phyloP scores from a whole-genome alignment of 2,797 vertebrate species.

The Pangasius sanitwongsei region DNA sequence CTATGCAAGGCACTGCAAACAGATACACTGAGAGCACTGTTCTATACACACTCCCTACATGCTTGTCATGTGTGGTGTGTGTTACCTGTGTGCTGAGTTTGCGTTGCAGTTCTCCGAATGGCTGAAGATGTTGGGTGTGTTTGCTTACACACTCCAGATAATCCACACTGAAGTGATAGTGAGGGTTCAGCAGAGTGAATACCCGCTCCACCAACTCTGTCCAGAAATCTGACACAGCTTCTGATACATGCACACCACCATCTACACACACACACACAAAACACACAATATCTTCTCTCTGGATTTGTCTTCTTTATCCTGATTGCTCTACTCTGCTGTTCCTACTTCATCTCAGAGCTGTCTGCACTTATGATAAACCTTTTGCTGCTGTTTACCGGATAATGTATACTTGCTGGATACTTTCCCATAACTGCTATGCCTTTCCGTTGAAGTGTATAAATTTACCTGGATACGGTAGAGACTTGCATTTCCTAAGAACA shows the following conservation, averaged over 20 bases:
- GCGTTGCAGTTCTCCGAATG: slow-evolving; percentile 87
- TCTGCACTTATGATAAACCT: background rate
- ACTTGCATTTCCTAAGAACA: background rate
- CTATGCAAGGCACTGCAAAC: background rate
- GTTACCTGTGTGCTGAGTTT: slow-evolving; percentile 84
- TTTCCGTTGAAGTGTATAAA: background rate
- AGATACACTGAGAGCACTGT: background rate
- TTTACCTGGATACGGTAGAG: background rate
- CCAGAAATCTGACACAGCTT: slow-evolving; percentile 89
- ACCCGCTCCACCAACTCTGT: slow-evolving; percentile 83
- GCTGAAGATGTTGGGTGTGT: slow-evolving; percentile 82
- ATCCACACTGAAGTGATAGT: slow-evolving; percentile 85
- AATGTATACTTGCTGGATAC: background rate
- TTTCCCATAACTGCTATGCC: background rate
- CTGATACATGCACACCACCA: slow-evolving; percentile 79
- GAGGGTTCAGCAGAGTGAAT: slow-evolving; percentile 87
- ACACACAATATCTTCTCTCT: background rate
- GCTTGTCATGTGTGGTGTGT: slow-evolving; percentile 30
- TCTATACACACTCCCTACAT: background rate
- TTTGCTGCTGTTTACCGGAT: background rate
- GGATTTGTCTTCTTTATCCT: background rate
- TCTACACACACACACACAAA: slow-evolving; percentile 61
- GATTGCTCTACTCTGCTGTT: background rate
- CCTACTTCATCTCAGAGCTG: background rate
- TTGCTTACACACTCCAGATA: slow-evolving; percentile 89